These are phyloP conservation scores for Lamellibrachia columna DNA, from an alignment of 2,888 invertebrate genomes.

Conservation along the genomic window DNA sequence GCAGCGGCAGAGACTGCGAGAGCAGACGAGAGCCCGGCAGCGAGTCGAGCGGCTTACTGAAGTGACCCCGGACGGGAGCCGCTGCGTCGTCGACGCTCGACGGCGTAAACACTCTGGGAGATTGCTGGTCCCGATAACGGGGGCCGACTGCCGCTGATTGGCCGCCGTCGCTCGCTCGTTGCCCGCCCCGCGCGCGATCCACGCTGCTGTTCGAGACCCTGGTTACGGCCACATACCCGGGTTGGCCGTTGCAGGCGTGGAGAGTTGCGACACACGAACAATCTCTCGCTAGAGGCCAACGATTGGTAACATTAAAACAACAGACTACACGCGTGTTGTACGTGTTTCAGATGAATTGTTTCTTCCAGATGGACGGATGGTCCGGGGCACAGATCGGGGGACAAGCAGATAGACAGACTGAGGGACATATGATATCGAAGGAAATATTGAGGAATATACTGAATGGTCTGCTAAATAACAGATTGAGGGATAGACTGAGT, in stretches of 20 bases:
- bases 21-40: neutral
- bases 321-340: neutral
- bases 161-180: neutral
- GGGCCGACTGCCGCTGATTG: neutral
- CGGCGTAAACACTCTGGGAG: neutral
- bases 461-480: no score
- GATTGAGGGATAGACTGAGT: no score
- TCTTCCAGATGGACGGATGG: no score
- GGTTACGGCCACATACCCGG: neutral
- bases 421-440: no score
- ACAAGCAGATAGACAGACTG: no score
- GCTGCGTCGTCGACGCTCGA: neutral
- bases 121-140: neutral
- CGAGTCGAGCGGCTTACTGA: conserved; percentile 16
- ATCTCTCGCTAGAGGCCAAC: neutral
- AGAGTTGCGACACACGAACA: neutral
- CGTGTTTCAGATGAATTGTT: no score
- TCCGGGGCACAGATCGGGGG: no score
- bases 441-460: no score
- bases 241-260: neutral
- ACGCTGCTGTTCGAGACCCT: neutral
- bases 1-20: neutral
- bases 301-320: neutral
- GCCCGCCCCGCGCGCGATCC: neutral
- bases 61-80: neutral